Evolutionary conservation across 1,140 invertebrate species (phyloP).

Genomic region (Macrocentrus cingulum): DNA sequence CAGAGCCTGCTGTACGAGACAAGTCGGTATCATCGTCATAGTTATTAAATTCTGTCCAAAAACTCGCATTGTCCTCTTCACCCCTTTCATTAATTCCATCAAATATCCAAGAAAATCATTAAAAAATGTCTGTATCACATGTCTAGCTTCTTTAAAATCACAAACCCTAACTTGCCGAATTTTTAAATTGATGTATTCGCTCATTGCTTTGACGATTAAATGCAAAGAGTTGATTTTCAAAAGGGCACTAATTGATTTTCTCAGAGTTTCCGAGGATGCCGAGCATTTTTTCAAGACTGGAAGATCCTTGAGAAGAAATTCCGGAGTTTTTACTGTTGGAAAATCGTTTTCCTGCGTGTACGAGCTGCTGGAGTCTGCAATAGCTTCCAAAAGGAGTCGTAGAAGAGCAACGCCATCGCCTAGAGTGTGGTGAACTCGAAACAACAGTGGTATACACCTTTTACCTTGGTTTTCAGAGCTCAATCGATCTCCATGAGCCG

Average conservation of each 20-base stretch:
- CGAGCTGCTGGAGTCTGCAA: conserved; percentile 41
- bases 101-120: not conserved
- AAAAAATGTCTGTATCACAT: too few species aligned
- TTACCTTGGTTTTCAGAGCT: conserved; percentile 12
- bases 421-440: conserved; percentile 59
- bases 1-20: conserved; percentile 32
- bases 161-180: too few species aligned
- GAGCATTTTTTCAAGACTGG: too few species aligned
- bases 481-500: conserved; percentile 35
- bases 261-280: too few species aligned
- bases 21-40: conserved; percentile 28
- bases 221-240: too few species aligned
- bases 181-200: too few species aligned
- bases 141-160: too few species aligned
- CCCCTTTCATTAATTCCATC: not conserved
- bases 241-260: too few species aligned
- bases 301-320: too few species aligned
- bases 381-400: conserved; percentile 53
- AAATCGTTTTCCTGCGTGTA: not conserved
- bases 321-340: not conserved
- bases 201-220: too few species aligned
- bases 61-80: not conserved
- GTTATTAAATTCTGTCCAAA: conserved; percentile 9
- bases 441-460: conserved; percentile 52
- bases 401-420: conserved; percentile 60